Base-by-base conservation (phyloP, 2,113 vertebrate genomes). In the Albula glossodonta region DNA sequence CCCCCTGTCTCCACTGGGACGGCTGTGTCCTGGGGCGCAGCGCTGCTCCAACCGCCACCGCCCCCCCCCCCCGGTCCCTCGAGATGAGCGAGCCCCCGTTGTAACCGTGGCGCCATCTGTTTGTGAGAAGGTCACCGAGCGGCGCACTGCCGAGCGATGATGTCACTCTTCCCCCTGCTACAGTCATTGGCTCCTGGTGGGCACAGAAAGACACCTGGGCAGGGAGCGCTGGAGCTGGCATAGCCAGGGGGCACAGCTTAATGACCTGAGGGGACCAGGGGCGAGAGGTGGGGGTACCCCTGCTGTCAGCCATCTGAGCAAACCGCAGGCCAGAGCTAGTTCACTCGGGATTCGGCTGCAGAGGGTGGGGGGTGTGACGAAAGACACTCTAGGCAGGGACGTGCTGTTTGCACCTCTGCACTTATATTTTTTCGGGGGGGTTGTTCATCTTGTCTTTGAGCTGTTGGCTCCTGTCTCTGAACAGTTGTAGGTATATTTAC, bases 61-160 rank as follows among this genome's bases (percentile, higher is more conserved):
- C n/a, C n/a, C n/a, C n/a, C n/a, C n/a, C n/a, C n/a, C 51, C 70
- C 87, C 83, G 85, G 88, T 91, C 90, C 88, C 90, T 25, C 31
- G 83, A 91, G 88, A 87, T 89, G 88, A 88, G 87, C 86, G 87
- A 86, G 80, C 87, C 53, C 57, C n/a, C 52, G 87, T 89, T 88
- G 84, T 89, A 84, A 89, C 89, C 90, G 88, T 88, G 84, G 84
- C 89, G 87, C 91, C 91, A 91, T 92, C 91, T 92, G 90, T 78
- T 89, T 80, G 81, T 8, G 88, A 90, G 88, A 92, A 91, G 91
- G 91, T 92, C 89, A 92, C 88, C 86, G 66, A 25, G 86, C 82
- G 83, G 81, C 87, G 86, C 81, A 22, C 41, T 25, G 84, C 70
- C 56, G 51, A 48, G 85, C 25, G 56, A 82, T 88, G 85, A 88